A percentile compares a stretch with the other conserved stretches of the same genome.
Conservation (phyloP, 2,888 invertebrate species). For the Drosophila niveifrons region DNA sequence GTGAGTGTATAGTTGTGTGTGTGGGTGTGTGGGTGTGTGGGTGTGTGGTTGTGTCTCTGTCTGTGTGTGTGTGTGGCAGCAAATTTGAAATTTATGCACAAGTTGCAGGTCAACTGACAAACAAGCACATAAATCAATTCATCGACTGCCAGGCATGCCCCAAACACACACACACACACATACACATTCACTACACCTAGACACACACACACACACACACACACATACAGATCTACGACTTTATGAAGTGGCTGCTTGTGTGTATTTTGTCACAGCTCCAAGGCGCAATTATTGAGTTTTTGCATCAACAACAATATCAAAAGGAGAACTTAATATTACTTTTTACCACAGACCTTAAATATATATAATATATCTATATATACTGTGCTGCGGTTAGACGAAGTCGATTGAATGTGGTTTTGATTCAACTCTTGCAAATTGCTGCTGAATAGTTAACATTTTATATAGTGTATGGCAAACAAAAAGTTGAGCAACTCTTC, state of each 20-base stretch:
- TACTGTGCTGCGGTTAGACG: not conserved
- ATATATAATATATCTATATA: not conserved
- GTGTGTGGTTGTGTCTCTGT: not conserved
- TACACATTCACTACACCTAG: not conserved
- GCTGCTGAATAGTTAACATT: too few species aligned
- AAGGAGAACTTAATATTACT: slow-evolving; percentile 41
- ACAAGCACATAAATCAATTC: slow-evolving; percentile 76
- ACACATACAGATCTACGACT: not conserved
- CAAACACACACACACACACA: slow-evolving; percentile 2
- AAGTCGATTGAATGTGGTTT: not conserved
- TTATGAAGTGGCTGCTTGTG: slow-evolving; percentile 13
- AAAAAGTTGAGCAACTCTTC: too few species aligned
- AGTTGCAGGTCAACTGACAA: slow-evolving; percentile 74
- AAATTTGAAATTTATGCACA: slow-evolving; percentile 74
- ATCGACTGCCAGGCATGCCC: slow-evolving; percentile 54
- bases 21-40: not conserved
- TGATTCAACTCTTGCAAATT: too few species aligned
- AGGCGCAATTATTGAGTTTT: slow-evolving; percentile 68
- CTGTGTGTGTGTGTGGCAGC: slow-evolving; percentile 14
- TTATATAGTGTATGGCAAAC: too few species aligned
- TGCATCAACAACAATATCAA: slow-evolving; percentile 36
- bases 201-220: not conserved
- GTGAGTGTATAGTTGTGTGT: not conserved
- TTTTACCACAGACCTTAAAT: slow-evolving; percentile 8
- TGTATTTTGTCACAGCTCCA: slow-evolving; percentile 46